These are phyloP conservation scores for Malurus alboscapulatus DNA, from an alignment of 2,113 vertebrate genomes.

Conservation along the genomic window DNA sequence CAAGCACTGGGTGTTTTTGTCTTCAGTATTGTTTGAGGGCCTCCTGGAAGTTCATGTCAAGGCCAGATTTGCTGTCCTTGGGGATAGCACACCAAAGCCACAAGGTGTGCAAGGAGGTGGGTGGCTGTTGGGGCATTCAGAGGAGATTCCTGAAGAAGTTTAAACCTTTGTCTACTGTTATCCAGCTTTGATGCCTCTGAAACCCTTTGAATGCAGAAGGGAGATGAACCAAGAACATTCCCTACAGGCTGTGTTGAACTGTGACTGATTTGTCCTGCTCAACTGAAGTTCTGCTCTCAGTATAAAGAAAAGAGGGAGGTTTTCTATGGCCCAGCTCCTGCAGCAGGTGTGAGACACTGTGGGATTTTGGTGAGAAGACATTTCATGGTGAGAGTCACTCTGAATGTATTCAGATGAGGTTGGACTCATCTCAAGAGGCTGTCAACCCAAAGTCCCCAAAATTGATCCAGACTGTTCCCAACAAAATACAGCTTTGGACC, in stretches of 20 bases:
- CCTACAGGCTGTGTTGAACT: neutral
- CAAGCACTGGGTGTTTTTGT: neutral
- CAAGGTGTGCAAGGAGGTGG: neutral
- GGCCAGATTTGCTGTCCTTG: neutral
- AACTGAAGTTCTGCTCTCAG: neutral
- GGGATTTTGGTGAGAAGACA: neutral
- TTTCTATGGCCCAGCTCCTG: neutral
- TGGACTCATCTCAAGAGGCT: neutral
- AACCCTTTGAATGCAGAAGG: neutral
- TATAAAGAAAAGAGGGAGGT: neutral
- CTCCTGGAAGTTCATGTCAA: neutral
- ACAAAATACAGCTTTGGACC: neutral
- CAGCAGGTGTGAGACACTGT: neutral
- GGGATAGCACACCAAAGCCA: neutral
- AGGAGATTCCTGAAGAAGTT: neutral
- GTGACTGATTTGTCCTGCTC: neutral
- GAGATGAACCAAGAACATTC: neutral
- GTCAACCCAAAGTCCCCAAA: neutral
- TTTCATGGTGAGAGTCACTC: neutral
- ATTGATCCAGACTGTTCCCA: neutral
- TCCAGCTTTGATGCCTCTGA: neutral
- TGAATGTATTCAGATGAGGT: neutral
- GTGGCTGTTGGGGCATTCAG: neutral
- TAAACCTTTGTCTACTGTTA: neutral
- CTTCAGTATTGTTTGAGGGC: neutral